These are phyloP conservation scores for Sebastes matsubarae DNA, from an alignment of 2,797 vertebrate genomes.

Conservation along the genomic window DNA sequence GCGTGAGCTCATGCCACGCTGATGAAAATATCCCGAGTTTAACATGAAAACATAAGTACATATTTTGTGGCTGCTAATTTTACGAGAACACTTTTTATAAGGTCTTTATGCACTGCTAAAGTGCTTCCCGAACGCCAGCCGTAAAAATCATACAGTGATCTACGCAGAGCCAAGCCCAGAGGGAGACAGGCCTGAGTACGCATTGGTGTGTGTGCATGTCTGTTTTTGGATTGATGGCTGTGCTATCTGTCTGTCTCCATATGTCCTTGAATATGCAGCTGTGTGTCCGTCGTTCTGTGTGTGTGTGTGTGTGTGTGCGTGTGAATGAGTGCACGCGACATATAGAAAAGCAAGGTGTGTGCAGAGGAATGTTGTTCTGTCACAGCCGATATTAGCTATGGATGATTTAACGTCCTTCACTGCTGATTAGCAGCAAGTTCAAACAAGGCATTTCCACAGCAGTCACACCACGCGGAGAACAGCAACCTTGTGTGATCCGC, in stretches of 20 bases:
- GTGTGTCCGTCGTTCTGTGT: background rate
- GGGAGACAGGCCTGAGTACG: conserved; percentile 56
- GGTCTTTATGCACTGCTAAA: conserved; percentile 84
- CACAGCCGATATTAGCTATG: conserved; percentile 46
- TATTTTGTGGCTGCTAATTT: conserved; percentile 87
- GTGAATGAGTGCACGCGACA: background rate
- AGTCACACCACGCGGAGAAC: background rate
- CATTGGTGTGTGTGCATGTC: conserved; percentile 25
- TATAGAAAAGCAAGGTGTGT: conserved; percentile 34
- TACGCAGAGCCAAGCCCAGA: conserved; percentile 69
- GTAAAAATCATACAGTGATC: conserved; percentile 82
- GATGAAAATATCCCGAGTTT: conserved; percentile 77
- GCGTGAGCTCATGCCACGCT: conserved; percentile 43
- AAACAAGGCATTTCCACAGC: conserved; percentile 49
- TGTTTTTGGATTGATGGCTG: conserved; percentile 24
- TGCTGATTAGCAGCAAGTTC: conserved; percentile 57
- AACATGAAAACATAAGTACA: conserved; percentile 83
- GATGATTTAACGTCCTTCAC: conserved; percentile 65
- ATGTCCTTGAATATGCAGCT: conserved; percentile 33
- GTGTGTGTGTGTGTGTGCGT: background rate
- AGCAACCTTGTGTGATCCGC: background rate
- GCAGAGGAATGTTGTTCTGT: conserved; percentile 65
- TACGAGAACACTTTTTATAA: conserved; percentile 85
- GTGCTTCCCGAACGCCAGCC: conserved; percentile 79
- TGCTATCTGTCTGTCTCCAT: conserved; percentile 24